Evolutionary conservation across 2,888 invertebrate genomes (phyloP).

Genomic region (Nephrotoma guestfalica): DNA sequence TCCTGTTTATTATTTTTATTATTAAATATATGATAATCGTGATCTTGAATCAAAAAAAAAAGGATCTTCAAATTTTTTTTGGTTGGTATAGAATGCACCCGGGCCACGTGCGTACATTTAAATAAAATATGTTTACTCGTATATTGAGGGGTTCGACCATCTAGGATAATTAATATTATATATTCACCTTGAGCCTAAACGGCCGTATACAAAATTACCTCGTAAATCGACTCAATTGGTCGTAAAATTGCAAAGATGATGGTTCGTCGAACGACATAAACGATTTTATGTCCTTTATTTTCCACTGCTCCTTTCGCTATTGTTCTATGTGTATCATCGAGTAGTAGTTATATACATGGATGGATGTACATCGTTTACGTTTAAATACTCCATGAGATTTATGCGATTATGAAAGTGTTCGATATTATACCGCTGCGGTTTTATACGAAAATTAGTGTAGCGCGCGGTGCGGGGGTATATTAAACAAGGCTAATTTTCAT

Average conservation of each 20-base stretch:
- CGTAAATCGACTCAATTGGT: conserved; percentile 4
- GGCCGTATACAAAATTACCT: not conserved
- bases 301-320: not conserved
- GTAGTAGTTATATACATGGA: too few relatives aligned
- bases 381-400: not conserved
- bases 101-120: not conserved
- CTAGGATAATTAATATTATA: not conserved
- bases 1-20: not conserved
- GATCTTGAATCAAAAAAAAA: not conserved
- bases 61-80: not conserved
- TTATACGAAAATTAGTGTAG: not conserved
- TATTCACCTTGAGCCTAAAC: not conserved
- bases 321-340: not conserved
- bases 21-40: not conserved
- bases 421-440: not conserved
- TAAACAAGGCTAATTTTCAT: not conserved
- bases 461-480: not conserved
- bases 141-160: not conserved
- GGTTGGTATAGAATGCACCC: not conserved
- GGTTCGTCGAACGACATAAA: conserved; percentile 5
- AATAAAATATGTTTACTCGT: not conserved
- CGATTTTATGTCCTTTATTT: not conserved
- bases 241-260: not conserved
- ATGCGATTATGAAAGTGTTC: not conserved
- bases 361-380: not conserved